Evolutionary conservation across 2,888 invertebrate species (phyloP), one percentile per base, ranked within the genome.

Genomic region (Cerceris ruficornis): DNA sequence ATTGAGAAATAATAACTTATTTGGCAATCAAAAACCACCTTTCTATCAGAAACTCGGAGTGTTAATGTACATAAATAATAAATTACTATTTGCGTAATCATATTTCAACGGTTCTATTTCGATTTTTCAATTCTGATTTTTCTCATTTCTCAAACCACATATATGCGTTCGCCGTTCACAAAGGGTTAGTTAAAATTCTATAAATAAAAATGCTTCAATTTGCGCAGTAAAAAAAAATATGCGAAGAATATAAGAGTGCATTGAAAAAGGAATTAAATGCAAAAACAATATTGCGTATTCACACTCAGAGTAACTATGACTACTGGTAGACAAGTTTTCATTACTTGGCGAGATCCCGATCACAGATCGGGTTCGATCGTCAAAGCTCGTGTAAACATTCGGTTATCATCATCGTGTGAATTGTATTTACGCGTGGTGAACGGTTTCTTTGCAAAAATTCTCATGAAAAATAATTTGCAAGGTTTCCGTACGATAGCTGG

Each of bases 261-360:
- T 17, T 52, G 46, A 46, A 41, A 54, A 49, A 57, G 9, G 42
- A 28, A 50, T 17, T 13, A 50, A 1, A 11, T 46, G 46, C 15
- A 61, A 17, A 43, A 17, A 62, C 2, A 14, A 28, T 28, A 4
- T 28, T 1, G 52, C 42, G 7, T 13, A 58, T 70, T 73, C 82
- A 80, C 86, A 88, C 91, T 91, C 91, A 91, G 91, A 85, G 88
- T 91, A 91, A 91, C 91, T 90, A 91, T 91, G 90, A 91, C 90
- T 55, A 8, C 5, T 0, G n/a, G 76, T 83, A n/a, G n/a, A n/a
- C n/a, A 77, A 61, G 43, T 17, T 28, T 65, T 88, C 89, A 90
- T 74, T 8, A 83, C 52, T 42, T 28, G 49, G 54, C 69, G 82
- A 85, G 88, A 89, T 78, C 80, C 84, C 67, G 28, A 28, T 28